Base-by-base conservation (phyloP, 2,888 invertebrate species). In the Celastrina argiolus region DNA sequence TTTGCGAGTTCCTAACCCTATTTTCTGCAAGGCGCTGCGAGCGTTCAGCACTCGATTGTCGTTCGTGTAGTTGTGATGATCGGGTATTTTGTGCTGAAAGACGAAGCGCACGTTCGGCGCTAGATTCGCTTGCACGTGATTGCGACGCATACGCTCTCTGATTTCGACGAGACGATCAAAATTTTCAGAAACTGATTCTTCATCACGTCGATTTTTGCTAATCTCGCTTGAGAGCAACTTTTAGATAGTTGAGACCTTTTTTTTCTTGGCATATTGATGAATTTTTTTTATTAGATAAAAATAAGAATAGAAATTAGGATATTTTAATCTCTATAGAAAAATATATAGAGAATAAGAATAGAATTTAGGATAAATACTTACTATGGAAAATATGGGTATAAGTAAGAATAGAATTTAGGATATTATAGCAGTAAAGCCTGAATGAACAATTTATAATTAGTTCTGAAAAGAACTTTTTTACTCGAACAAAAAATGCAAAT, bases 41-140 rank as follows among this genome's bases (percentile, higher is more conserved):
- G 22, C 51, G 51, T 22, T 51, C 51, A 22, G 14, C 2, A 22
- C 51, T 18, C n/a, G n/a, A n/a, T n/a, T n/a, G n/a, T n/a, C n/a
- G n/a, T n/a, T n/a, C n/a, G n/a, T n/a, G n/a, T n/a, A 10, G 51
- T 51, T 22, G 51, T 3, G 51, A 16, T 6, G 45, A 14, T 45
- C 51, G 1, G 22, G 12, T 18, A 51, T 22, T 18, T 51, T 18
- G 51, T 51, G 18, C 18, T 6, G 4, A 1, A 22, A 51, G 18
- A 10, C 22, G 45, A 2, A 14, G 45, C 34, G 39, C 68, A 67
- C 69, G 69, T 39, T 69, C 70, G 64, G 28, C 14, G 56, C 69
- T 69, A 12, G 65, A 64, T 28, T 67, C 66, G 39, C 63, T 63
- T 6, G 67, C 67, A 42, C 67, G 67, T 42, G 41, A 42, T 34